A percentile compares a stretch with the other conserved stretches of the same genome.
phyloP scores from a whole-genome alignment of 2,797 vertebrate species.

The Manis crassicaudata region DNA sequence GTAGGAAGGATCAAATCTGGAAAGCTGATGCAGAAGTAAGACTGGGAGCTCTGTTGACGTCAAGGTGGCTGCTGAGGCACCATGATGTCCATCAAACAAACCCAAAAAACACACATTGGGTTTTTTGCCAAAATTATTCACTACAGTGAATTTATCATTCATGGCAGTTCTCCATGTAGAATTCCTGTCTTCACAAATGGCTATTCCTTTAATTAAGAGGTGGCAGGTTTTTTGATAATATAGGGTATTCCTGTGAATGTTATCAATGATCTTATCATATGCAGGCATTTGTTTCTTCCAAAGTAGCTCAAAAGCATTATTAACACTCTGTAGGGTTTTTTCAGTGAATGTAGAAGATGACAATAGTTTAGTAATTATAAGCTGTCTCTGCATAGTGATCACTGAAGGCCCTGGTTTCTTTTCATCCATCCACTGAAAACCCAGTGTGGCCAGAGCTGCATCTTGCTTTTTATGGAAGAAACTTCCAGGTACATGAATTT shows the following conservation, averaged over 20 bases:
- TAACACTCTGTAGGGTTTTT: slow-evolving; percentile 65
- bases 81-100: slow-evolving; percentile 80
- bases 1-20: slow-evolving; percentile 78
- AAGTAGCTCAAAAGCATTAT: slow-evolving; percentile 79
- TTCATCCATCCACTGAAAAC: not conserved
- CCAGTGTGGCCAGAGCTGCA: slow-evolving; percentile 70
- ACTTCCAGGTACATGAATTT: not conserved
- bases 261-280: slow-evolving; percentile 1
- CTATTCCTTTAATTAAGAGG: slow-evolving; percentile 79
- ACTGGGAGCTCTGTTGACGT: slow-evolving; percentile 82
- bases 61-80: slow-evolving; percentile 77
- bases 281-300: slow-evolving; percentile 43
- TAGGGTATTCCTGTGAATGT: not conserved
- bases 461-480: slow-evolving; percentile 81
- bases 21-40: slow-evolving; percentile 84
- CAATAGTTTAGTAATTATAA: slow-evolving; percentile 71
- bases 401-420: not conserved
- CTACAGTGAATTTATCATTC: slow-evolving; percentile 79
- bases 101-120: slow-evolving; percentile 82
- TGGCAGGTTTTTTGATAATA: slow-evolving; percentile 56
- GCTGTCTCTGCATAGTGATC: slow-evolving; percentile 55
- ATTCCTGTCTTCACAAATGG: slow-evolving; percentile 84
- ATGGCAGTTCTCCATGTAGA: slow-evolving; percentile 76
- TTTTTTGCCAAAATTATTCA: slow-evolving; percentile 80
- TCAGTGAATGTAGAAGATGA: slow-evolving; percentile 66